A percentile compares a stretch with the other conserved stretches of the same genome.
Evolutionary conservation across 1,140 invertebrate genomes (phyloP).

Genomic region (Micrasema minimum): DNA sequence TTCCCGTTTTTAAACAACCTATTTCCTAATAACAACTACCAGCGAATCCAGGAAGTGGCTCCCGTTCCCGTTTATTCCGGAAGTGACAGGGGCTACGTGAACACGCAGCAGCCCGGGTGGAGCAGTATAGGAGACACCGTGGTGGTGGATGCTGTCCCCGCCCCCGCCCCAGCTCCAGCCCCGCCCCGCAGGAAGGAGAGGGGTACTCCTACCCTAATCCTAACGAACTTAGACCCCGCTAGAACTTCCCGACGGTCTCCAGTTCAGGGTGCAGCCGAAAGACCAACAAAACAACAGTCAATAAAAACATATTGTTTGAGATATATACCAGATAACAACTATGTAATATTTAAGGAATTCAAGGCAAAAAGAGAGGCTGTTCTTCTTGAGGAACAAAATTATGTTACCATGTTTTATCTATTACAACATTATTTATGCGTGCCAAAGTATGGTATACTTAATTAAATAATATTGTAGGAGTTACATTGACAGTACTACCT

Average conservation of each 20-base stretch:
- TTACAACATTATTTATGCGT: too few relatives aligned
- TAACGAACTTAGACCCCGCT: conserved; percentile 41
- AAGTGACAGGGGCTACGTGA: conserved; percentile 11
- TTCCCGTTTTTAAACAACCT: conserved; percentile 40
- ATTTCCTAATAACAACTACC: conserved; percentile 40
- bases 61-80: not conserved
- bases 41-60: not conserved
- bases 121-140: conserved; percentile 28
- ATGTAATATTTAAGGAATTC: too few relatives aligned
- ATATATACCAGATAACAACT: too few relatives aligned
- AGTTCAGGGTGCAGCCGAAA: conserved; percentile 33
- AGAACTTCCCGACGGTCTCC: conserved; percentile 30
- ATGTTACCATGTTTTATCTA: too few relatives aligned
- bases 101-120: conserved; percentile 21
- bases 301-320: not conserved
- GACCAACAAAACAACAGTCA: not conserved
- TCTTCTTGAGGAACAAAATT: too few relatives aligned
- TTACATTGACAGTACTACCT: too few relatives aligned
- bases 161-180: not conserved
- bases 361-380: too few relatives aligned
- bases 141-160: not conserved
- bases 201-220: conserved; percentile 49
- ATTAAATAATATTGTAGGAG: too few relatives aligned
- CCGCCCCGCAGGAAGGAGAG: not conserved
- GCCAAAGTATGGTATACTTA: too few relatives aligned